Evolutionary conservation across 2,797 vertebrate species (phyloP), one percentile per base, ranked within the genome.

Genomic region (Paramormyrops hopkinsi): DNA sequence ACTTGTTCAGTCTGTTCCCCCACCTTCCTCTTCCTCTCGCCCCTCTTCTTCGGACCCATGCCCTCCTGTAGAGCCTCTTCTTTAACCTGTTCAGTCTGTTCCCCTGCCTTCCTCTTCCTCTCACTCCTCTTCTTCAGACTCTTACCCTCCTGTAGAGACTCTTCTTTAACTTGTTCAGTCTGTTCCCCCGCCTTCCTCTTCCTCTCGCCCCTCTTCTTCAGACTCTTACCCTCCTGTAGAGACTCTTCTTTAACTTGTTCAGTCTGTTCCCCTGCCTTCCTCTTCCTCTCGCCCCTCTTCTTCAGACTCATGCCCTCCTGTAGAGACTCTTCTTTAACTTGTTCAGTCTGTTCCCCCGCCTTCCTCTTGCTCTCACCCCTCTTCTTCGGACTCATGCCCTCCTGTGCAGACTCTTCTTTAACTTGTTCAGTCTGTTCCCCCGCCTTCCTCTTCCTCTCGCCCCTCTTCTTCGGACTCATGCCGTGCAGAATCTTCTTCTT

Each of bases 11-110:
- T 22, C 2, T 41, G 89, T 56, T 91, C 92, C n/a, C 92, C 92
- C 0, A 0, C 19, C 91, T 90, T 94, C 44, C 91, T 93, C 82
- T 92, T 95, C 50, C 50, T 51, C 50, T 51, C 12, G 0, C 65
- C 86, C 59, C 90, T 92, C 89, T 91, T 95, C 88, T 4, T 94
- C 2, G 94, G 92, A 85, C 88, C 93, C 95, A 95, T 95, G 0
- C n/a, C 89, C 14, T 14, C 19, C 14, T 73, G 41, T 53, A 73
- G 46, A 85, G 62, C 33, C 83, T 89, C 88, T 53, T 51, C 14
- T 17, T 82, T 84, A 54, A n/a, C 50, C 2, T 22, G 90, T 37
- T 6, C 90, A 12, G 87, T 22, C 3, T 41, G 89, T 56, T 91
- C 92, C 17, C 92, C 92, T 0, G 1, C 19, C 91, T 91, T 94